These are phyloP conservation scores for Pinna nobilis DNA, from an alignment of 1,140 invertebrate species.

Conservation along the genomic window DNA sequence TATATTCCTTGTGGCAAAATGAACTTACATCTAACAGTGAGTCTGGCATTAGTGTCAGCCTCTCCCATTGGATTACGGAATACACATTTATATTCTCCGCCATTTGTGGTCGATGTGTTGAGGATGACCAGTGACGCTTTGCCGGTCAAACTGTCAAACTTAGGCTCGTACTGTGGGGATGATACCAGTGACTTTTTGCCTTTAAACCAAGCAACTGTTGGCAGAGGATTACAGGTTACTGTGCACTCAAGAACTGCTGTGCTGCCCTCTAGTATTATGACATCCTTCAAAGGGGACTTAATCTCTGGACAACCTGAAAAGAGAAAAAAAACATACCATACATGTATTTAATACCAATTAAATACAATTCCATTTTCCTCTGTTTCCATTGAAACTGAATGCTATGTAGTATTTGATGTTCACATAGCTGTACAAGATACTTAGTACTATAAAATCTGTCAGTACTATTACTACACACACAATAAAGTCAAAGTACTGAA, in stretches of 20 bases:
- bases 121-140: conserved; percentile 50
- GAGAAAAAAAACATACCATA: not conserved
- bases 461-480: no score
- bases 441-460: no score
- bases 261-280: conserved; percentile 47
- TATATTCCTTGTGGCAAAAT: no score
- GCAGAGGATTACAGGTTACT: conserved; percentile 44
- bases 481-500: no score
- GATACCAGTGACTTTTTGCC: conserved; percentile 39
- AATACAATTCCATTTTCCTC: no score
- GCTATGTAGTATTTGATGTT: no score
- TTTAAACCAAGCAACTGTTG: conserved; percentile 58
- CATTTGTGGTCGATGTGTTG: conserved; percentile 36
- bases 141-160: conserved; percentile 51
- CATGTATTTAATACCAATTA: no score
- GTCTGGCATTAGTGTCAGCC: conserved; percentile 50
- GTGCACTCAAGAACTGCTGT: conserved; percentile 51
- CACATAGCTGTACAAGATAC: no score
- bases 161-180: conserved; percentile 25
- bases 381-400: no score
- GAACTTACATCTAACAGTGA: conserved; percentile 57
- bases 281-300: conserved; percentile 50
- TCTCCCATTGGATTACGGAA: conserved; percentile 55
- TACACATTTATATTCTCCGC: conserved; percentile 55
- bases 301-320: conserved; percentile 60